Evolutionary conservation across 2,888 invertebrate species (phyloP).

Genomic region (Frankliniella fusca): DNA sequence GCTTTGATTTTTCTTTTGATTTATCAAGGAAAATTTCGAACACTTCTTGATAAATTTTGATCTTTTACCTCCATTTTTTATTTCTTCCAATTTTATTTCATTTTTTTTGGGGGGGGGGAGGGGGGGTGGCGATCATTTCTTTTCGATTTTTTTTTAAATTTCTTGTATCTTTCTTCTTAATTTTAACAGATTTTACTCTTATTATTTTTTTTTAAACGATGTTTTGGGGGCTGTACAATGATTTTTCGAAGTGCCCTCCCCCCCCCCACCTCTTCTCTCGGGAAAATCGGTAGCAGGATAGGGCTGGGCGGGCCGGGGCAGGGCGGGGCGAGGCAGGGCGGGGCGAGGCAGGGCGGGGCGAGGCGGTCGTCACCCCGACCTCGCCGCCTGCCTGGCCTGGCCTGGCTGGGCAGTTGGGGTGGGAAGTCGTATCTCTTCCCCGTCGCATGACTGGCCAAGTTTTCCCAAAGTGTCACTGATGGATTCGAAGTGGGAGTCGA

Average conservation of each 20-base stretch:
- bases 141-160: neutral
- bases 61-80: no score
- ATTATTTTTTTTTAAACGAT: no score
- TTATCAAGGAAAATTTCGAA: no score
- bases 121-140: no score
- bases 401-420: neutral
- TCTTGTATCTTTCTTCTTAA: no score
- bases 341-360: neutral
- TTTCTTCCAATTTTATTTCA: no score
- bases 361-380: neutral
- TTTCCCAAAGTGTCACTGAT: slow-evolving; percentile 7
- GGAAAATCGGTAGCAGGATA: neutral
- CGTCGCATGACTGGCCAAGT: neutral
- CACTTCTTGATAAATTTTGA: no score
- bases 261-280: neutral
- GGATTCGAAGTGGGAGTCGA: neutral
- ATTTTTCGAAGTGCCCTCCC: no score
- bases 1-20: no score
- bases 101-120: no score
- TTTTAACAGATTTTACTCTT: no score
- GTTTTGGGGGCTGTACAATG: no score
- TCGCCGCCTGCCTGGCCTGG: neutral
- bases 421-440: neutral
- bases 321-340: neutral
- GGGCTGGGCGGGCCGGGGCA: neutral